Percentiles rank a stretch among this genome's conserved stretches.
Conservation (phyloP, 2,113 vertebrate species). For the Cyanoliseus patagonus region DNA sequence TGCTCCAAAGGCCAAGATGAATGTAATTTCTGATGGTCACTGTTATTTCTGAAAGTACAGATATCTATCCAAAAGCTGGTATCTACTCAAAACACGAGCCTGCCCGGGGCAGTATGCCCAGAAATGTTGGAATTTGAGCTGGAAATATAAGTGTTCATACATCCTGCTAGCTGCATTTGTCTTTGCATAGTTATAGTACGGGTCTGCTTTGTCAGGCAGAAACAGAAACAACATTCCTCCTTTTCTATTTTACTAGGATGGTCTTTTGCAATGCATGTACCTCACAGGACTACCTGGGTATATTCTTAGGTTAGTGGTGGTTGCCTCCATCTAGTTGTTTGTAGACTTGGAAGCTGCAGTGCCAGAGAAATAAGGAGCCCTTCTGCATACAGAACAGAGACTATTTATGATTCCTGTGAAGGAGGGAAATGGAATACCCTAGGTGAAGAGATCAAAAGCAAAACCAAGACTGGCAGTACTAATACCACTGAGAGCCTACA, state of each 20-base stretch:
- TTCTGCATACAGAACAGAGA: background rate
- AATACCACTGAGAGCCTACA: background rate
- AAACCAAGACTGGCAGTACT: background rate
- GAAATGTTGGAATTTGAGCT: constrained; percentile 1
- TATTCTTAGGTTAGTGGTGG: constrained; percentile 78
- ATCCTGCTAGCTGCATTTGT: background rate
- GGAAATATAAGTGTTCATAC: background rate
- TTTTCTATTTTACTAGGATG: constrained; percentile 66
- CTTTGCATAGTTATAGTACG: background rate
- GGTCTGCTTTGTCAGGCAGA: background rate
- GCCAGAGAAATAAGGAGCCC: constrained; percentile 77
- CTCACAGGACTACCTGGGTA: constrained; percentile 76
- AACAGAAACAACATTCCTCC: background rate
- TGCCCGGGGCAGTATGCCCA: background rate
- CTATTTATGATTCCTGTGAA: background rate
- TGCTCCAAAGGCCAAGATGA: background rate
- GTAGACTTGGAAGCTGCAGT: constrained; percentile 82
- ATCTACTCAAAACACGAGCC: background rate
- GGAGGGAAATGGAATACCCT: background rate
- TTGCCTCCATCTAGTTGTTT: constrained; percentile 78
- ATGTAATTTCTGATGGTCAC: background rate
- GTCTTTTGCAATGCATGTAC: constrained; percentile 80
- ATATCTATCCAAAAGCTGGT: background rate
- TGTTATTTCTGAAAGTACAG: background rate
- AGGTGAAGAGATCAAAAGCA: background rate